A percentile compares a stretch with the other conserved stretches of the same genome.
Evolutionary conservation across 1,140 invertebrate species (phyloP).

Genomic region (Drosophila lini): DNA sequence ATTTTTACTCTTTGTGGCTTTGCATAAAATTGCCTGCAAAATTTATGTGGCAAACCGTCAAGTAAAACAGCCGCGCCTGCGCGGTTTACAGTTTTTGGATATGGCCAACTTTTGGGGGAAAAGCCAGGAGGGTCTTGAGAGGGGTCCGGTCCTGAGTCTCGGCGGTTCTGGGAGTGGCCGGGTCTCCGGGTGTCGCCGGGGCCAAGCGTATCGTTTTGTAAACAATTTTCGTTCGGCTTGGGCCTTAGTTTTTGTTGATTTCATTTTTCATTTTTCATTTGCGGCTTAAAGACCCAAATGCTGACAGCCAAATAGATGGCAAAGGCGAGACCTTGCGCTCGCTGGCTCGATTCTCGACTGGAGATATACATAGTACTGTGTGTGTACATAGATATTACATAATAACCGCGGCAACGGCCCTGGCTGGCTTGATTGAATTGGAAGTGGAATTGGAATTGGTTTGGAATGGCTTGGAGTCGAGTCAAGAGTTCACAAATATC

Average conservation of each 20-base stretch:
- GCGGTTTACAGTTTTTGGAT: conserved; percentile 17
- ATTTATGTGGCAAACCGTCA: conserved; percentile 74
- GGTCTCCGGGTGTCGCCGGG: conserved; percentile 38
- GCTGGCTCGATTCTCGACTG: conserved; percentile 49
- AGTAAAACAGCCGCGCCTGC: conserved; percentile 68
- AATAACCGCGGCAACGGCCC: conserved; percentile 48
- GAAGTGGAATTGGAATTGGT: conserved; percentile 44
- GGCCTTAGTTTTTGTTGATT: conserved; percentile 18
- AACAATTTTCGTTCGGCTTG: conserved; percentile 41
- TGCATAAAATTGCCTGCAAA: conserved; percentile 52
- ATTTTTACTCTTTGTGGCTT: conserved; percentile 17
- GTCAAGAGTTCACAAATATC: conserved; percentile 51
- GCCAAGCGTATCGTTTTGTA: conserved; percentile 68
- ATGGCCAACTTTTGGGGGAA: conserved; percentile 2
- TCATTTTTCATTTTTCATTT: conserved; percentile 51
- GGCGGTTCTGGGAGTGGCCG: conserved; percentile 62
- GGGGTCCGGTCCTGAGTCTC: no score
- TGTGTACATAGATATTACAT: conserved; percentile 59
- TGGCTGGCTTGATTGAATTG: conserved; percentile 74
- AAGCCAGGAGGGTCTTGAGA: not conserved
- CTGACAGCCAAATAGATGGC: conserved; percentile 72
- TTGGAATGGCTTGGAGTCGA: conserved; percentile 30
- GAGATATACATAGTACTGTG: conserved; percentile 10
- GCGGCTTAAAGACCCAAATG: conserved; percentile 58
- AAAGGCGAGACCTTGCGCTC: conserved; percentile 63